phyloP scores from a whole-genome alignment of 2,113 vertebrate genomes.

The Gracilinanus agilis region DNA sequence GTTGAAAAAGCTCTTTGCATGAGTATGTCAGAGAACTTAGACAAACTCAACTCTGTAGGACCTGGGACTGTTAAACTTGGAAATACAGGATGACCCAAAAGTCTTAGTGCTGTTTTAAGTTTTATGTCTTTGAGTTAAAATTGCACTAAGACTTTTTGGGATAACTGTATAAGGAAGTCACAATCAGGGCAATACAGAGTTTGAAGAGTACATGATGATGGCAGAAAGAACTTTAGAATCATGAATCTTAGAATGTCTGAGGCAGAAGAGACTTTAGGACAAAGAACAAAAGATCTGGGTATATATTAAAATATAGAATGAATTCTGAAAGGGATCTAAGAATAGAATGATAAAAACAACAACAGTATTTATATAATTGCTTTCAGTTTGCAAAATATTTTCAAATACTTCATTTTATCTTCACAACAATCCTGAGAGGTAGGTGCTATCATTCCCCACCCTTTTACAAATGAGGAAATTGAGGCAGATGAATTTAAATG shows the following conservation, averaged over 20 bases:
- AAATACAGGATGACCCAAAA: neutral
- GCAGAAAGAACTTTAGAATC: neutral
- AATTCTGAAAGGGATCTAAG: neutral
- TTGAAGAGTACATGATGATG: neutral
- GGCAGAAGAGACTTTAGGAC: neutral
- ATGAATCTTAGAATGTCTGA: neutral
- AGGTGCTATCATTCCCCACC: neutral
- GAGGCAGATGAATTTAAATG: neutral
- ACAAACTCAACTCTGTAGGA: neutral
- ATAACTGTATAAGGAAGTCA: neutral
- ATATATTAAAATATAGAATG: neutral
- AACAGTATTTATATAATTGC: neutral
- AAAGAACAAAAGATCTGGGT: neutral
- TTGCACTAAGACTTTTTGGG: neutral
- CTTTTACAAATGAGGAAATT: neutral
- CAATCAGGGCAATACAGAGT: rapidly evolving
- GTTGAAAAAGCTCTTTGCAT: neutral
- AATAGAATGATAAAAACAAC: neutral
- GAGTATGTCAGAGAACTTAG: neutral
- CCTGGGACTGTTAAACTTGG: neutral
- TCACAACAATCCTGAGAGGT: neutral
- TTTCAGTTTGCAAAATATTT: neutral
- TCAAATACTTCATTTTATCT: neutral
- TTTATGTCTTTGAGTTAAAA: neutral
- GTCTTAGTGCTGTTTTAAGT: neutral